Evolutionary conservation across 1,140 invertebrate species (phyloP).

Genomic region (Tetranychus urticae): DNA sequence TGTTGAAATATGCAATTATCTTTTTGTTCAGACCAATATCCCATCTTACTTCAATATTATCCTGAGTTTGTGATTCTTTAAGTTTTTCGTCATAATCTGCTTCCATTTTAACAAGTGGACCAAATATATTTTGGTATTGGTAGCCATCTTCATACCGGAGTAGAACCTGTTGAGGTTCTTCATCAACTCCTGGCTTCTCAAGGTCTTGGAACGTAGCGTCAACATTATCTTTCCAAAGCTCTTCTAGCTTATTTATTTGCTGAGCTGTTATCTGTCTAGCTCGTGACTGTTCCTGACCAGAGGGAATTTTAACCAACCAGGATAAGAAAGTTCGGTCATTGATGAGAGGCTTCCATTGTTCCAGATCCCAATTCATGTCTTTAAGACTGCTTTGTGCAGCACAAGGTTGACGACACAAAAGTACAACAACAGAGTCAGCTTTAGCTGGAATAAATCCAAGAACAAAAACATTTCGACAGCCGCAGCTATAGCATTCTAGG

Average conservation of each 20-base stretch:
- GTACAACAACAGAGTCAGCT: constrained; percentile 93
- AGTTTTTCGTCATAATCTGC: constrained; percentile 94
- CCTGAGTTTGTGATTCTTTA: constrained; percentile 95
- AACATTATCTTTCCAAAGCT: constrained; percentile 86
- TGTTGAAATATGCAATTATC: constrained; percentile 82
- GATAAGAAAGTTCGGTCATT: constrained; percentile 80
- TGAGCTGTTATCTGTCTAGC: constrained; percentile 83
- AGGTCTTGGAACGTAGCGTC: constrained; percentile 92
- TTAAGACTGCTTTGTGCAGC: constrained; percentile 76
- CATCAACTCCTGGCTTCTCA: constrained; percentile 88
- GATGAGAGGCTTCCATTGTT: constrained; percentile 94
- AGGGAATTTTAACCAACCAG: constrained; percentile 89
- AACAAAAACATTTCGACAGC: constrained; percentile 87
- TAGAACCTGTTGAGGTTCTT: constrained; percentile 83
- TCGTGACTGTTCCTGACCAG: constrained; percentile 79
- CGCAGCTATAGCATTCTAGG: constrained; percentile 95
- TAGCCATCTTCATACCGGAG: constrained; percentile 85
- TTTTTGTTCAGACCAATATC: constrained; percentile 96
- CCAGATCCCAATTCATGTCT: constrained; percentile 98
- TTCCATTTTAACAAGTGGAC: constrained; percentile 84
- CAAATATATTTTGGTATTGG: constrained; percentile 96
- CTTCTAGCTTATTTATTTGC: constrained; percentile 92
- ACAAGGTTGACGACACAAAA: constrained; percentile 90
- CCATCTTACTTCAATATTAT: constrained; percentile 95
- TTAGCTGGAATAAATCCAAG: constrained; percentile 97